Evolutionary conservation across 2,113 vertebrate genomes (phyloP).

Genomic region (Maccullochella peelii): DNA sequence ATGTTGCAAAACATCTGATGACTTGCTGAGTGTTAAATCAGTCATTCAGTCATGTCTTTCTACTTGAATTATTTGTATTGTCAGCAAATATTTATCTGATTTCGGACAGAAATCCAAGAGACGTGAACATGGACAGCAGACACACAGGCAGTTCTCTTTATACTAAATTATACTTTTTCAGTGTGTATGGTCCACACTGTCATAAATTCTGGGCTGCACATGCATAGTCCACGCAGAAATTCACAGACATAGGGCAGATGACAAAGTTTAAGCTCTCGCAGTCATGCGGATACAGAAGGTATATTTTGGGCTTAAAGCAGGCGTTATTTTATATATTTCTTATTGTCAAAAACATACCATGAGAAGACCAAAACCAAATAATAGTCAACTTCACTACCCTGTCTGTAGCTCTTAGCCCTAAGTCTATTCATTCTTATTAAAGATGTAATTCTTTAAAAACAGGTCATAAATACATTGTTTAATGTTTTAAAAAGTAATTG

Average conservation of each 20-base stretch:
- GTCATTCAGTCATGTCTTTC: not conserved
- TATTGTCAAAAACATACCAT: not conserved
- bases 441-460: not conserved
- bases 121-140: not conserved
- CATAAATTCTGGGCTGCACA: not conserved
- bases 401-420: not conserved
- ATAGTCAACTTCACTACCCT: not conserved
- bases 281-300: too few species aligned
- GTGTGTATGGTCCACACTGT: not conserved
- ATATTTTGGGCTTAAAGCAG: too few species aligned
- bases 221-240: not conserved
- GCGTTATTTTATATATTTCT: not conserved
- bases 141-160: not conserved
- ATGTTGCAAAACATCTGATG: not conserved
- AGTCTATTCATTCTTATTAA: not conserved
- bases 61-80: not conserved
- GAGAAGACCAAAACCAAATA: not conserved
- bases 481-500: not conserved
- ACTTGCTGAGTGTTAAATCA: not conserved
- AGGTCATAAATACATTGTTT: not conserved
- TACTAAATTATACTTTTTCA: not conserved
- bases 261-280: not conserved
- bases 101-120: not conserved
- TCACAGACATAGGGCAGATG: not conserved
- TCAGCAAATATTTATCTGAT: conserved; percentile 12